Evolutionary conservation across 2,113 vertebrate genomes (phyloP).

Genomic region (Numenius arquata): DNA sequence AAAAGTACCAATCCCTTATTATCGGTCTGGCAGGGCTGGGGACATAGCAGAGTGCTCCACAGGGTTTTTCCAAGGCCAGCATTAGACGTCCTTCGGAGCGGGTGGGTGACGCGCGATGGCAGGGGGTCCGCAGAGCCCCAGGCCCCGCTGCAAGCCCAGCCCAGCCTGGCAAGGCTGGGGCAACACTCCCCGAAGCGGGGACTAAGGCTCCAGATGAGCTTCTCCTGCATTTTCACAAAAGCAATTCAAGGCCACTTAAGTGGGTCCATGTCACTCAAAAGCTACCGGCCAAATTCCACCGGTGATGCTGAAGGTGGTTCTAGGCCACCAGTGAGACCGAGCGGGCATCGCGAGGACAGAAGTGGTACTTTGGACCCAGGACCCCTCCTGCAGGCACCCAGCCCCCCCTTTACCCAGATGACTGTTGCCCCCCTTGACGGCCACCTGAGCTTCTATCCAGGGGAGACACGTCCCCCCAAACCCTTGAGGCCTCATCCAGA

Average conservation of each 20-base stretch:
- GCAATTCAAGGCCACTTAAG: background rate
- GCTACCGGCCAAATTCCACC: background rate
- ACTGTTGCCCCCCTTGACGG: fast-evolving
- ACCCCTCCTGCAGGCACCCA: background rate
- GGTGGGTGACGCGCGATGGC: fast-evolving
- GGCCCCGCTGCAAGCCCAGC: fast-evolving
- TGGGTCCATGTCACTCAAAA: fast-evolving
- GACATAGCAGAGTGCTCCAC: background rate
- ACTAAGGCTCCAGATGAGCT: background rate
- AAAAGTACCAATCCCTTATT: background rate
- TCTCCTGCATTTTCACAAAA: background rate
- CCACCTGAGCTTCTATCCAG: fast-evolving
- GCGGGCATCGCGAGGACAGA: background rate
- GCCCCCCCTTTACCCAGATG: background rate
- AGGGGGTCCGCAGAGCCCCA: background rate
- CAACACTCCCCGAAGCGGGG: fast-evolving
- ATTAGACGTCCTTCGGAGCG: fast-evolving
- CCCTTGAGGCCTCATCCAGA: fast-evolving
- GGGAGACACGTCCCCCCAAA: fast-evolving
- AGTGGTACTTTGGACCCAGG: background rate
- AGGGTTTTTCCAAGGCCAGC: background rate
- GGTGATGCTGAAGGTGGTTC: fast-evolving
- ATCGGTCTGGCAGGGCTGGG: background rate
- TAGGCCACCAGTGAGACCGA: background rate
- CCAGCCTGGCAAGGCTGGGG: fast-evolving